A percentile compares a stretch with the other conserved stretches of the same genome.
phyloP scores from a whole-genome alignment of 2,797 vertebrate species.

The Triplophysa bombifrons region DNA sequence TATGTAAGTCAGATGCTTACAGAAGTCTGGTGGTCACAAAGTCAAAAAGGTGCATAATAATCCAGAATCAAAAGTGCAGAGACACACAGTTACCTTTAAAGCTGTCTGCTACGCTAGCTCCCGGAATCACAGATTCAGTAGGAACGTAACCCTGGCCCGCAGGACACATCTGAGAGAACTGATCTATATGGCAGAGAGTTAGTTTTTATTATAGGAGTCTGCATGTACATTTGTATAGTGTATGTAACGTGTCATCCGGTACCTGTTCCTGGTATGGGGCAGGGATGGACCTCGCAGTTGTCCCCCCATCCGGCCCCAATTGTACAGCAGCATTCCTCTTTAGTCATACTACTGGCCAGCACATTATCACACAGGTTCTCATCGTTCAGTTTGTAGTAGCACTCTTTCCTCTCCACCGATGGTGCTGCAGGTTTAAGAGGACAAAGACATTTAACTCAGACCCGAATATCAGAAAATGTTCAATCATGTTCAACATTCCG shows the following conservation, averaged over 20 bases:
- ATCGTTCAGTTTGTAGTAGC: slow-evolving; percentile 91
- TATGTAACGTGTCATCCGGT: slow-evolving; percentile 20
- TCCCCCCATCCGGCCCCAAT: slow-evolving; percentile 97
- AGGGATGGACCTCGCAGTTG: slow-evolving; percentile 96
- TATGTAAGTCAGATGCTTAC: slow-evolving; percentile 50
- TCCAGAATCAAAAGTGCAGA: neutral
- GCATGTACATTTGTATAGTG: neutral
- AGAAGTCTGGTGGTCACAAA: slow-evolving; percentile 20
- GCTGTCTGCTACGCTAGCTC: slow-evolving; percentile 66
- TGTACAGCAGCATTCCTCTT: slow-evolving; percentile 96
- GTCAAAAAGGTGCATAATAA: slow-evolving; percentile 1
- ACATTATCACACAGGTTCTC: slow-evolving; percentile 96
- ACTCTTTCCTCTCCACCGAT: slow-evolving; percentile 88
- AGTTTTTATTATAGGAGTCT: neutral
- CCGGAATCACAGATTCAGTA: slow-evolving; percentile 72
- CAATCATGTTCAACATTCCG: neutral
- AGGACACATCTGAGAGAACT: slow-evolving; percentile 91
- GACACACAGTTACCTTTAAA: slow-evolving; percentile 81
- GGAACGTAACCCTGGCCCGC: slow-evolving; percentile 89
- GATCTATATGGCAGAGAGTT: slow-evolving; percentile 75
- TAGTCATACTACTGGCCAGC: slow-evolving; percentile 89
- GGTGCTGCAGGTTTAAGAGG: slow-evolving; percentile 35
- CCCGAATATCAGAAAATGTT: neutral
- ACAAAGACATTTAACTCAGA: slow-evolving; percentile 2
- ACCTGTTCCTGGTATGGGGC: slow-evolving; percentile 90